A percentile compares a stretch with the other conserved stretches of the same genome.
phyloP scores from a whole-genome alignment of 64 coral and sea anemone species.

The Montipora cactus region DNA sequence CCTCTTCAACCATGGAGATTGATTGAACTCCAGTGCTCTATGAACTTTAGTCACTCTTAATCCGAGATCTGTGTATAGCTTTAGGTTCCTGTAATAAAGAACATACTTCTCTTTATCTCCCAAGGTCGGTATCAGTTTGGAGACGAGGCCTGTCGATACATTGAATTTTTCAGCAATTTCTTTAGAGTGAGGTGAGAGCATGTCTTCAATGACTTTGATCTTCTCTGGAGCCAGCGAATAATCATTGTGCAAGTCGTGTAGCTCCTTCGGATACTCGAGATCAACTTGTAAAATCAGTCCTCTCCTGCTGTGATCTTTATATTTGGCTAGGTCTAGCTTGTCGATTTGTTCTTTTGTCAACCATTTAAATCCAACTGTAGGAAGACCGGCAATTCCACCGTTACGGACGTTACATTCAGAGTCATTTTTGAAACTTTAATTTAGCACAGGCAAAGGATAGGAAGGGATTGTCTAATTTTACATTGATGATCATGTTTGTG shows the following conservation, averaged over 20 bases:
- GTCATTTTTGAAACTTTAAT: no score
- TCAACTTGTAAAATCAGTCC: no score
- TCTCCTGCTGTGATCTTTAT: not conserved
- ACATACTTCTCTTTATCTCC: not conserved
- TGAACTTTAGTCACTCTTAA: no score
- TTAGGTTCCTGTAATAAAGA: not conserved
- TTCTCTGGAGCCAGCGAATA: not conserved
- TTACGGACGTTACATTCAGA: no score
- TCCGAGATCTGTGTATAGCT: not conserved
- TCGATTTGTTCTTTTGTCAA: not conserved
- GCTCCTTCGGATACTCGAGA: not conserved
- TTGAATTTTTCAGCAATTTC: not conserved
- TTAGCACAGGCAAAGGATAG: no score
- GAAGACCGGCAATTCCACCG: no score
- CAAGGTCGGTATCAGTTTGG: not conserved
- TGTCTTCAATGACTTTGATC: not conserved
- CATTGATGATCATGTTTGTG: no score
- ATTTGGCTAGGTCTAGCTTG: not conserved
- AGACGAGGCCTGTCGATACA: no score
- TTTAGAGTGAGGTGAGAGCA: not conserved
- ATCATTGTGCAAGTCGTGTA: not conserved
- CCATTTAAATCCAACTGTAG: conserved; percentile 3
- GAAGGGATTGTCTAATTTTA: no score
- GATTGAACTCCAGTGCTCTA: no score
- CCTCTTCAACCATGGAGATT: no score